Evolutionary conservation across 2,888 invertebrate species (phyloP).

Genomic region (Leptinotarsa juncta): DNA sequence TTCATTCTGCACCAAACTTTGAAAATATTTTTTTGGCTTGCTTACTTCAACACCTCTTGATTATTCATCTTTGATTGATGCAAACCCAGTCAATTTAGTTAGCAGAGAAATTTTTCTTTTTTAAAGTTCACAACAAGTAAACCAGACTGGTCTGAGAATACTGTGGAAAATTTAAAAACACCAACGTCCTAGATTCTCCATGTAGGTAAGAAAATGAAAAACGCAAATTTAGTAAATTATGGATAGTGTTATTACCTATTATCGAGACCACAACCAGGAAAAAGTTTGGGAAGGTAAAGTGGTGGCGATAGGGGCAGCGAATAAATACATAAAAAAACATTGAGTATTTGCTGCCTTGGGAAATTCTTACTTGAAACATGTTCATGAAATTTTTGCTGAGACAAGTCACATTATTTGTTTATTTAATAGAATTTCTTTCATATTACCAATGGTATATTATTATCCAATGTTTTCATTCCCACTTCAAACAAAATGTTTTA

Average conservation of each 20-base stretch:
- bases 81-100: background rate
- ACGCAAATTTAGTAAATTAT: background rate
- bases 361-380: slow-evolving; percentile 5
- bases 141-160: slow-evolving; percentile 9
- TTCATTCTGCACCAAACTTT: too few species aligned
- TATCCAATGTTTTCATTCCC: background rate
- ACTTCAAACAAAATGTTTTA: background rate
- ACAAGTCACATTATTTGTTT: background rate
- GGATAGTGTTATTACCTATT: background rate
- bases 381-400: background rate
- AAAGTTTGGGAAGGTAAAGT: background rate
- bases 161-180: slow-evolving; percentile 7
- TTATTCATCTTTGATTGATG: background rate
- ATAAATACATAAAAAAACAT: slow-evolving; percentile 1
- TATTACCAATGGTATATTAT: background rate
- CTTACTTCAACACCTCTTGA: background rate
- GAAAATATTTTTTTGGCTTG: background rate
- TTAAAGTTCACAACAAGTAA: background rate
- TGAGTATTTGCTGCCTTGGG: background rate
- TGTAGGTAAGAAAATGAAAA: background rate
- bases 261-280: background rate
- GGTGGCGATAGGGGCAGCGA: background rate
- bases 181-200: background rate
- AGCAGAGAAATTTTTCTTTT: background rate
- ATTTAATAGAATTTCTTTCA: background rate